These are phyloP conservation scores for Hormaphis cornu DNA, from an alignment of 1,140 invertebrate genomes.

Conservation along the genomic window DNA sequence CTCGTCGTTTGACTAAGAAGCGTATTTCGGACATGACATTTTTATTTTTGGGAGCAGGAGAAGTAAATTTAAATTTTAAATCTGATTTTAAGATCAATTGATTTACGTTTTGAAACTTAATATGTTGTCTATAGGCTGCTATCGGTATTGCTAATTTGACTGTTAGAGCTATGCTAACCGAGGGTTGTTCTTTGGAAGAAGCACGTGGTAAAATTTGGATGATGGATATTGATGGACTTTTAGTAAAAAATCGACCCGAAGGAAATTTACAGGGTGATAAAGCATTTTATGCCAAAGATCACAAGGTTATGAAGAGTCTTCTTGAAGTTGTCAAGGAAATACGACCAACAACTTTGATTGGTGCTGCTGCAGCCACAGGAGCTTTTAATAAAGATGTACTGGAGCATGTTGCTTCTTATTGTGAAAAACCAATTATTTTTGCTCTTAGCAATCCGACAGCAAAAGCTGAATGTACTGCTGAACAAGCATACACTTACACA, in stretches of 20 bases:
- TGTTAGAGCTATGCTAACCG: constrained; percentile 74
- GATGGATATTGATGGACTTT: constrained; percentile 73
- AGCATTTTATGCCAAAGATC: constrained; percentile 70
- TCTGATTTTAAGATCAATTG: neutral
- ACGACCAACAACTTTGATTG: constrained; percentile 77
- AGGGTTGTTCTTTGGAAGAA: constrained; percentile 64
- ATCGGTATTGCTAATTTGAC: constrained; percentile 80
- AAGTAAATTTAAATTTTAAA: constrained; percentile 45
- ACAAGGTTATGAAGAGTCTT: constrained; percentile 64
- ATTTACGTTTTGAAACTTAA: too few species aligned
- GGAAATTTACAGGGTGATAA: constrained; percentile 63
- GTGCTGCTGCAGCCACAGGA: constrained; percentile 76
- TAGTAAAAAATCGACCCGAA: constrained; percentile 62
- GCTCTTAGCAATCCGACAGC: constrained; percentile 92
- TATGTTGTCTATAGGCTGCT: constrained; percentile 52
- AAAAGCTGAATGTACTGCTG: constrained; percentile 93
- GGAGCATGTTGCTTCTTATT: constrained; percentile 73
- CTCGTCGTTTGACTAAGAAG: constrained; percentile 65
- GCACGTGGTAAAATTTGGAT: constrained; percentile 78
- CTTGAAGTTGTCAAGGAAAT: constrained; percentile 67
- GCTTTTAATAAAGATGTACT: constrained; percentile 82
- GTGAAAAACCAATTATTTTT: constrained; percentile 83
- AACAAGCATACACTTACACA: constrained; percentile 77
- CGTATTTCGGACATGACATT: constrained; percentile 71
- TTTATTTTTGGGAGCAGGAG: constrained; percentile 86